These are phyloP conservation scores for Nudaria mundana DNA, from an alignment of 2,888 invertebrate species.

Conservation along the genomic window DNA sequence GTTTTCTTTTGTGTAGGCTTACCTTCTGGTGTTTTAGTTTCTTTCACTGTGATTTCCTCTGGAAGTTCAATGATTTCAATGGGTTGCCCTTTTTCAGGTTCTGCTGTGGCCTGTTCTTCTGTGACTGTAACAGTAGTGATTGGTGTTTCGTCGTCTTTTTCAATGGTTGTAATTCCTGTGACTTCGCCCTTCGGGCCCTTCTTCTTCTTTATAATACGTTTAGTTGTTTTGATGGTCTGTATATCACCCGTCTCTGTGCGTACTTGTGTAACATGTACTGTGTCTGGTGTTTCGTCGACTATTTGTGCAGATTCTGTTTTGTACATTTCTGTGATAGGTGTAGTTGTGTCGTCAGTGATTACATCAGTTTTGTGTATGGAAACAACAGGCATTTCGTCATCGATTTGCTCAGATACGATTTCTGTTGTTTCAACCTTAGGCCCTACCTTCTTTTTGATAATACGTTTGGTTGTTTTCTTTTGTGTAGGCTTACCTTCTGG, in stretches of 20 bases:
- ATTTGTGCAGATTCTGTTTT: background rate
- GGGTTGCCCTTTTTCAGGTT: background rate
- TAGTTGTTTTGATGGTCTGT: background rate
- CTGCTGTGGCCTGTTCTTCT: conserved; percentile 4
- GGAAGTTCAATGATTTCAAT: background rate
- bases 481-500: background rate
- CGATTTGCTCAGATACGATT: background rate
- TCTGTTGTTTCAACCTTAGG: background rate
- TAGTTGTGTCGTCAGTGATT: background rate
- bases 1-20: background rate
- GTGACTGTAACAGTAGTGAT: background rate
- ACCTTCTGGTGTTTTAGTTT: background rate
- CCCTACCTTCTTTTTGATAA: background rate
- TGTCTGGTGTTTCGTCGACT: background rate
- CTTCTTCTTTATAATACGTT: background rate
- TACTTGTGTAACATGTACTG: background rate
- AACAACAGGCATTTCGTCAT: background rate
- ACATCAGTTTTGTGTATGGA: background rate
- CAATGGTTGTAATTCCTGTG: conserved; percentile 53
- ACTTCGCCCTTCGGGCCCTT: conserved; percentile 8
- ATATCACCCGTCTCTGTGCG: background rate
- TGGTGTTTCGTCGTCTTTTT: conserved; percentile 51
- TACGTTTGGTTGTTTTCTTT: background rate
- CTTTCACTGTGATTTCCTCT: background rate
- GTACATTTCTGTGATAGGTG: background rate